These are phyloP conservation scores for Drosophila setosimentum DNA, from an alignment of 2,888 invertebrate genomes.

Conservation along the genomic window DNA sequence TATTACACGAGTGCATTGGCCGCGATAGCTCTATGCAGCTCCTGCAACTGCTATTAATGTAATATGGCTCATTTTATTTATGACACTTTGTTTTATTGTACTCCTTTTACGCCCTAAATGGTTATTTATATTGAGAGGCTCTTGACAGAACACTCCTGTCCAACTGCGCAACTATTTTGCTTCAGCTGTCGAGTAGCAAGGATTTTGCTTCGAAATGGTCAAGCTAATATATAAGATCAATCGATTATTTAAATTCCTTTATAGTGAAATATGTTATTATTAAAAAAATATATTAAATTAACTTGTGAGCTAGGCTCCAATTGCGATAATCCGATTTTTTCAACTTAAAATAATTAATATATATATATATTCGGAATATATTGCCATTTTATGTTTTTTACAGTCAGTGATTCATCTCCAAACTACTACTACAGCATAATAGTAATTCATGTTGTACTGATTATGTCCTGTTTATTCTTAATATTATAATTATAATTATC, in stretches of 20 bases:
- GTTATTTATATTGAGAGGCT: slow-evolving; percentile 42
- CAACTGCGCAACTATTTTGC: background rate
- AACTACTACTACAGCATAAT: no score
- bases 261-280: background rate
- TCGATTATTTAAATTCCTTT: background rate
- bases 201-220: background rate
- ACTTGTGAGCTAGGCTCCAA: background rate
- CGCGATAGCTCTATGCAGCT: slow-evolving; percentile 74
- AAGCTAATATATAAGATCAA: background rate
- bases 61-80: slow-evolving; percentile 79
- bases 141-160: background rate
- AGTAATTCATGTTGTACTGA: no score
- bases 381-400: background rate
- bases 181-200: background rate
- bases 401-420: background rate
- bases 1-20: slow-evolving; percentile 74
- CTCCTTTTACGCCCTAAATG: slow-evolving; percentile 53
- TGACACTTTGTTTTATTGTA: slow-evolving; percentile 74
- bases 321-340: background rate
- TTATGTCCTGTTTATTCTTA: no score
- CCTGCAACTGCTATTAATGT: slow-evolving; percentile 81
- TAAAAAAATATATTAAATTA: background rate
- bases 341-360: background rate
- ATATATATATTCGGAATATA: background rate
- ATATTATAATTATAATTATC: no score